These are phyloP conservation scores for Murina feae DNA, from an alignment of 2,113 vertebrate species.

Conservation along the genomic window DNA sequence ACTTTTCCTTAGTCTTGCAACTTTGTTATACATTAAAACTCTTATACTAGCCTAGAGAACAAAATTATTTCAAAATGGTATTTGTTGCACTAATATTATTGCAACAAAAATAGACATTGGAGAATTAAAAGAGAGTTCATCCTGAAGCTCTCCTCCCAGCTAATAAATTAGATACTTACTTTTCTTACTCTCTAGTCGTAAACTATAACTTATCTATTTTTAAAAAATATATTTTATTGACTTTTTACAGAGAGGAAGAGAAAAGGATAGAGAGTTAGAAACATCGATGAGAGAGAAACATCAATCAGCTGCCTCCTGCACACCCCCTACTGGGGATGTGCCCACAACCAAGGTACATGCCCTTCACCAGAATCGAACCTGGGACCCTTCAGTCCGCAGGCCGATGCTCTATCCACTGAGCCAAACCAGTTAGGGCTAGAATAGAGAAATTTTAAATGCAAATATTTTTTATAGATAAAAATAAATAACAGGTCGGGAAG, in stretches of 20 bases:
- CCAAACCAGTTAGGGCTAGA: background rate
- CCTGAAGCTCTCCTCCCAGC: background rate
- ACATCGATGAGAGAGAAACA: too few relatives aligned
- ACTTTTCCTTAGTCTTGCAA: background rate
- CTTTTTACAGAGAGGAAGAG: too few relatives aligned
- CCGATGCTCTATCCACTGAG: too few relatives aligned
- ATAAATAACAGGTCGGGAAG: background rate
- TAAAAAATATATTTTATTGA: too few relatives aligned
- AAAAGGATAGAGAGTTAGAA: too few relatives aligned
- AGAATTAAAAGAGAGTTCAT: slow-evolving; percentile 12
- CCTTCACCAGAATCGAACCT: too few relatives aligned
- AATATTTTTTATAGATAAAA: background rate
- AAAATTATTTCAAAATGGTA: slow-evolving; percentile 14
- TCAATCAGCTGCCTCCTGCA: too few relatives aligned
- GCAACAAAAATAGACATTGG: background rate
- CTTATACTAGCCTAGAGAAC: background rate
- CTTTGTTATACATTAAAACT: background rate
- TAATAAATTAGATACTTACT: background rate
- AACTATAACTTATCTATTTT: background rate
- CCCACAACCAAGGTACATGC: too few relatives aligned
- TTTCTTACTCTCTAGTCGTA: background rate
- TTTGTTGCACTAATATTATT: background rate
- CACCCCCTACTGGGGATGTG: too few relatives aligned
- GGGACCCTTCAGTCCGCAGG: too few relatives aligned
- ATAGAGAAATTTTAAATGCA: slow-evolving; percentile 1